phyloP scores from a whole-genome alignment of 2,113 vertebrate species.

The Xenus cinereus region DNA sequence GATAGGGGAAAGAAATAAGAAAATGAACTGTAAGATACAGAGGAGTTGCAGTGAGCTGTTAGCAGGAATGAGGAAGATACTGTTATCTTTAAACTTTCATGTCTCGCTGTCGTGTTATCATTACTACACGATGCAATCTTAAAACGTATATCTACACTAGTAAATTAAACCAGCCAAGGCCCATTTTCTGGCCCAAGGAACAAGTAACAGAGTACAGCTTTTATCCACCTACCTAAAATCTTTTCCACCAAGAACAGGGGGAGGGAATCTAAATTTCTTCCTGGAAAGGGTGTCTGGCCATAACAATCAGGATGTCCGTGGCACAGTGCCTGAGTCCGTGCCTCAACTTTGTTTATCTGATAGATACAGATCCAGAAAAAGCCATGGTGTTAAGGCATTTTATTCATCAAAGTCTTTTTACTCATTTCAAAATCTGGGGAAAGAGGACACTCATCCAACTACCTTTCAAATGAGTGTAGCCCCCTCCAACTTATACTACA shows the following conservation, averaged over 20 bases:
- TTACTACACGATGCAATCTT: slow-evolving; percentile 12
- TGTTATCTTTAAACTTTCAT: slow-evolving; percentile 43
- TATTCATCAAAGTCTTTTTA: not conserved
- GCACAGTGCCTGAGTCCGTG: not conserved
- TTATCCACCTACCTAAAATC: not conserved
- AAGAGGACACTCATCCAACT: not conserved
- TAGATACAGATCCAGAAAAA: not conserved
- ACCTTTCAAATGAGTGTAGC: not conserved
- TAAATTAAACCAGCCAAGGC: slow-evolving; percentile 36
- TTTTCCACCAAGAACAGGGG: not conserved
- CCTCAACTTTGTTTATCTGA: not conserved
- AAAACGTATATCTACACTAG: slow-evolving; percentile 22
- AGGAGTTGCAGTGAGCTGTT: not conserved
- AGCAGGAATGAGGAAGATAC: not conserved
- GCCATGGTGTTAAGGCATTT: not conserved
- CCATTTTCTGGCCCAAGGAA: slow-evolving; percentile 21
- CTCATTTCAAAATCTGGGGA: not conserved
- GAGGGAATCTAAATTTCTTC: not conserved
- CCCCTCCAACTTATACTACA: not conserved
- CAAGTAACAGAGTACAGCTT: not conserved
- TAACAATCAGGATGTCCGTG: not conserved
- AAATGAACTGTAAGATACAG: not conserved
- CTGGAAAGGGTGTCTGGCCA: not conserved
- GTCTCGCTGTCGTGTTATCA: slow-evolving; percentile 22
- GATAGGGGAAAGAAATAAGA: not conserved